A percentile compares a stretch with the other conserved stretches of the same genome.
phyloP scores from a whole-genome alignment of 2,888 invertebrate genomes.

The Eupsilia transversa region DNA sequence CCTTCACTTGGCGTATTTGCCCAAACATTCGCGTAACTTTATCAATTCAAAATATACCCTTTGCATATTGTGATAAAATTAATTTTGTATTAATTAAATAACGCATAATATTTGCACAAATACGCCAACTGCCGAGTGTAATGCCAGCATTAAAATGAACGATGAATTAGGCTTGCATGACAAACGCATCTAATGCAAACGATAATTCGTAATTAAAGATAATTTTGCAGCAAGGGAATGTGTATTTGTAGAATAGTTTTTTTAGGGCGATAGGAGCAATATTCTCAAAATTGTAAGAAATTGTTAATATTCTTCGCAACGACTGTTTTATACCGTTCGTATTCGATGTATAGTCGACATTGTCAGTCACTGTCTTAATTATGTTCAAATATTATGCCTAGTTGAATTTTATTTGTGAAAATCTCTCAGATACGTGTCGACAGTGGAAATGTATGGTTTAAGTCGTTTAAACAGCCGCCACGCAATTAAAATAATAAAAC shows the following conservation, averaged over 20 bases:
- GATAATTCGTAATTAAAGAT: neutral
- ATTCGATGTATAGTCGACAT: conserved; percentile 48
- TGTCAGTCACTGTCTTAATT: conserved; percentile 45
- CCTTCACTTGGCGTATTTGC: neutral
- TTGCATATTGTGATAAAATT: neutral
- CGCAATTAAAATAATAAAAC: conserved; percentile 4
- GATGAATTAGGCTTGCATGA: conserved; percentile 6
- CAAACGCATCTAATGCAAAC: neutral
- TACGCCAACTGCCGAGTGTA: neutral
- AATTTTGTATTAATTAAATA: neutral
- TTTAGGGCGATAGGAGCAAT: conserved; percentile 16
- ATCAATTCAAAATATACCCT: neutral
- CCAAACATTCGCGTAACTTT: too few species aligned
- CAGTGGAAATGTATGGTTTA: conserved; percentile 6
- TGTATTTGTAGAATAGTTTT: neutral
- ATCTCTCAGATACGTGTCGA: conserved; percentile 29
- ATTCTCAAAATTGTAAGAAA: conserved; percentile 15
- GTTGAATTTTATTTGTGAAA: conserved; percentile 26
- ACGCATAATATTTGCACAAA: neutral
- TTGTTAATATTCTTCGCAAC: conserved; percentile 46
- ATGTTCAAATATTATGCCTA: conserved; percentile 43
- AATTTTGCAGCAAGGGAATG: neutral
- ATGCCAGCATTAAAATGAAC: neutral
- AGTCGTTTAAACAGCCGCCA: neutral
- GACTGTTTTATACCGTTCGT: conserved; percentile 61